Evolutionary conservation across 2,797 vertebrate genomes (phyloP), one percentile per base, ranked within the genome.

Genomic region (Podarcis siculus): DNA sequence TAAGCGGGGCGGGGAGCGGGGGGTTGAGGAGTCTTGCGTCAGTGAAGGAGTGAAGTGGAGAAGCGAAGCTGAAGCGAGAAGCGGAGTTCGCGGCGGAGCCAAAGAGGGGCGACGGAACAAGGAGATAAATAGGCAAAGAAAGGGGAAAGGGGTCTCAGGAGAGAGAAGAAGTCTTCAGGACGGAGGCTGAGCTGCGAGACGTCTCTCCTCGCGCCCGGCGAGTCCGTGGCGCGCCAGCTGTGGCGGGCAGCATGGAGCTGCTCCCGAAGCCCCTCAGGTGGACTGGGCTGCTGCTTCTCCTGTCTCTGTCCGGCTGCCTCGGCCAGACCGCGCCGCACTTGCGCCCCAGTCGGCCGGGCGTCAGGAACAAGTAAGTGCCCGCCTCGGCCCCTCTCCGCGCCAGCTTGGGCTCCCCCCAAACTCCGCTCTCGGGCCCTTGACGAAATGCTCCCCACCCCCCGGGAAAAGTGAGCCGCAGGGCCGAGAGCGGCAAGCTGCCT

Each of bases 311-410:
- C 64, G 92, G 90, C 10, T 94, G 95, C 49, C 93, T 97, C 30
- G 80, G 94, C 93, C 95, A 91, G 25, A 92, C 91, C 84, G 86
- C 86, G 55, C 94, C 96, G 85, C 96, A 95, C 86, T 91, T 95
- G 89, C 92, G 92, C n/a, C 89, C 95, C 79, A 91, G 87, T 55
- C 95, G 96, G 0, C 96, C 96, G 37, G 90, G 97, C 76, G 95
- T 95, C 91, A 95, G 95, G 91, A 96, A 90, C 96, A 97, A 96
- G 97, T 97, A 96, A 96, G 97, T 95, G 76, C 27, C 82, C 25
- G 3, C 9, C 35, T 15, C 55, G 77, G 8, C 55, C 2, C 3
- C 30, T 1, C 25, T 58, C 25, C 32, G 49, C 49, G 49, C 30
- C 61, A 12, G 17, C 6, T 35, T 32, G 5, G 42, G 61, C 10